Evolutionary conservation across 2,113 vertebrate species (phyloP), one percentile per base, ranked within the genome.

Genomic region (Otocyon megalotis): DNA sequence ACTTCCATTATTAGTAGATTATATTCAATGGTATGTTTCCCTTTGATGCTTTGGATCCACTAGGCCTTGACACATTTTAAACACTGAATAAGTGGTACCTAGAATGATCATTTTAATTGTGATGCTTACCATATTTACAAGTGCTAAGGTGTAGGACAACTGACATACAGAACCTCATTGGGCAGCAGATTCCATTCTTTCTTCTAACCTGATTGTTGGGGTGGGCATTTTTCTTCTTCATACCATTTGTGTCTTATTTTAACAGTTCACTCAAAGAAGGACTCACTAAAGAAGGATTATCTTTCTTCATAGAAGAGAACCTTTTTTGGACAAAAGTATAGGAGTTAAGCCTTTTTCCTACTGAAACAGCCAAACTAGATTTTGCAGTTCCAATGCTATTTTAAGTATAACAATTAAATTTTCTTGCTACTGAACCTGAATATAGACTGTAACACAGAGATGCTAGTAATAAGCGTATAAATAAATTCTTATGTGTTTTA

Each of bases 401-500:
- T 56, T 67, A 76, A 15, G 16, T 89, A n/a, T 54, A 65, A 53
- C 35, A 71, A 72, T 77, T 92, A 81, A 96, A 92, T 83, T 86
- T 90, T 37, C 62, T 88, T 90, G 32, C 50, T 17, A 28, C 54
- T 72, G 84, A 86, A 43, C 20, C 54, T 35, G 32, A 96, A 93
- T 72, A 28, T 88, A 62, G 60, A 56, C 14, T 92, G 3, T 92
- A 87, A 32, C 8, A 58, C 24, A 54, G 14, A 67, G 15, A 48
- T 88, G 19, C 13, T 95, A 54, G 17, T 20, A 88, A 96, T 74
- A 94, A 95, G 30, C 2, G 9, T 82, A 26, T 26, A 76, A 92
- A 53, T 94, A 82, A 62, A 77, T 81, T 54, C 13, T 94, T 24
- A 43, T 62, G 22, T 80, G 16, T 82, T 94, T 97, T 95, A 82